phyloP scores from a whole-genome alignment of 2,888 invertebrate genomes.

The Melanostoma scalare region DNA sequence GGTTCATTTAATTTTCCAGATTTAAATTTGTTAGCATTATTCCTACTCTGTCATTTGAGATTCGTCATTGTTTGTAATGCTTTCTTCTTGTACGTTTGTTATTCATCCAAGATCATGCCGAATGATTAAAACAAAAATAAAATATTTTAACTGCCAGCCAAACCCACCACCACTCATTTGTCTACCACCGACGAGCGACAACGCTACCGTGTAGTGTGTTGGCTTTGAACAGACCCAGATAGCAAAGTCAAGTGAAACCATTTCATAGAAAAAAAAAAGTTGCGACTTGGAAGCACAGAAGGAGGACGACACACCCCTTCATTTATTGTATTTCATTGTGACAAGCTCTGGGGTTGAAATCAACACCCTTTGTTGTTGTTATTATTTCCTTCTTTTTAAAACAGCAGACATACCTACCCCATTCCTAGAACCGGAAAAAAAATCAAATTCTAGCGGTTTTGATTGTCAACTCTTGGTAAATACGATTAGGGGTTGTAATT shows the following conservation, averaged over 20 bases:
- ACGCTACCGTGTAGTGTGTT: slow-evolving; percentile 34
- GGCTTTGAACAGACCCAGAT: slow-evolving; percentile 7
- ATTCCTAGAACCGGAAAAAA: slow-evolving; percentile 27
- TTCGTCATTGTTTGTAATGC: slow-evolving; percentile 45
- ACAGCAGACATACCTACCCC: slow-evolving; percentile 19
- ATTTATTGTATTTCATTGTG: slow-evolving; percentile 58
- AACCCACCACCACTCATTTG: slow-evolving; percentile 63
- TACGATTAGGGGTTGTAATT: slow-evolving; percentile 73
- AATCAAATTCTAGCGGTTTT: slow-evolving; percentile 65
- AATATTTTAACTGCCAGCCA: slow-evolving; percentile 72
- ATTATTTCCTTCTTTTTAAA: slow-evolving; percentile 37
- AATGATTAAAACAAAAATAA: slow-evolving; percentile 72
- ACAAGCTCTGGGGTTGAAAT: slow-evolving; percentile 67
- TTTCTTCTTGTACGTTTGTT: slow-evolving; percentile 29
- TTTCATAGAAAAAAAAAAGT: slow-evolving; percentile 29
- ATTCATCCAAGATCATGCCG: slow-evolving; percentile 60
- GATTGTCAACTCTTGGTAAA: slow-evolving; percentile 72
- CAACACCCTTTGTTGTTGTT: slow-evolving; percentile 69
- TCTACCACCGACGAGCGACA: slow-evolving; percentile 13
- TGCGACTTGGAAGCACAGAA: slow-evolving; percentile 19
- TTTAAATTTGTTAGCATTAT: slow-evolving; percentile 51
- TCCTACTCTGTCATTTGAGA: slow-evolving; percentile 8
- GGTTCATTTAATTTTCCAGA: slow-evolving; percentile 80
- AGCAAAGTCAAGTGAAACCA: slow-evolving; percentile 24
- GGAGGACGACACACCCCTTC: slow-evolving; percentile 67